A percentile compares a stretch with the other conserved stretches of the same genome.
Evolutionary conservation across 2,888 invertebrate species (phyloP).

Genomic region (Uropetala carovei): DNA sequence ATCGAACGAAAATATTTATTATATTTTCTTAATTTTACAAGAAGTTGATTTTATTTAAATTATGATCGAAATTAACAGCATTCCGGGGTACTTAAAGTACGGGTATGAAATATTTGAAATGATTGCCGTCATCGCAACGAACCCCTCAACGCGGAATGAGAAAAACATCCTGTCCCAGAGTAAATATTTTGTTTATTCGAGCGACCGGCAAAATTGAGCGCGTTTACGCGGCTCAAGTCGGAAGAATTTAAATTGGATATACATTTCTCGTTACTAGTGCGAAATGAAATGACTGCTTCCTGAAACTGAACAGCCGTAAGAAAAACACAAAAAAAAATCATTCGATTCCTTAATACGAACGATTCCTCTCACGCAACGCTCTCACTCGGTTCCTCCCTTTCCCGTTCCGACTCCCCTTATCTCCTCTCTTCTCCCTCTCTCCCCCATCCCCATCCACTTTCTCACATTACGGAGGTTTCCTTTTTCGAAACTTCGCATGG

Average conservation of each 20-base stretch:
- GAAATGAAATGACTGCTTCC: conserved; percentile 57
- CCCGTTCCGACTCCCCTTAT: background rate
- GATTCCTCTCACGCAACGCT: conserved; percentile 45
- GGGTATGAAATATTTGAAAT: too few species aligned
- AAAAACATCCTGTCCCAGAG: background rate
- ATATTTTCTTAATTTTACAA: too few species aligned
- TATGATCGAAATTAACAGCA: too few species aligned
- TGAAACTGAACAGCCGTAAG: conserved; percentile 42
- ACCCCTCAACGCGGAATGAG: background rate
- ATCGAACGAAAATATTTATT: too few species aligned
- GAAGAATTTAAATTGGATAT: conserved; percentile 42
- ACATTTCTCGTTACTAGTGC: conserved; percentile 31
- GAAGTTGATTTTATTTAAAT: too few species aligned
- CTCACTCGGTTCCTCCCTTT: conserved; percentile 10
- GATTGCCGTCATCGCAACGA: too few species aligned
- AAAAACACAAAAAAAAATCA: conserved; percentile 18
- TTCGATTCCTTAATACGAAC: conserved; percentile 44
- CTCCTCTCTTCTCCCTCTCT: background rate
- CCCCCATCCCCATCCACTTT: background rate
- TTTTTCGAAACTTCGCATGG: conserved; percentile 4
- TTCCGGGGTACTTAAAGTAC: too few species aligned
- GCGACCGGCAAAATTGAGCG: background rate
- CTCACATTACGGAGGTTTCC: background rate
- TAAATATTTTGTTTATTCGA: background rate
- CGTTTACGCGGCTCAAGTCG: background rate